Conservation (phyloP, 2,888 invertebrate genomes). For the Ormyrus thymus region DNA sequence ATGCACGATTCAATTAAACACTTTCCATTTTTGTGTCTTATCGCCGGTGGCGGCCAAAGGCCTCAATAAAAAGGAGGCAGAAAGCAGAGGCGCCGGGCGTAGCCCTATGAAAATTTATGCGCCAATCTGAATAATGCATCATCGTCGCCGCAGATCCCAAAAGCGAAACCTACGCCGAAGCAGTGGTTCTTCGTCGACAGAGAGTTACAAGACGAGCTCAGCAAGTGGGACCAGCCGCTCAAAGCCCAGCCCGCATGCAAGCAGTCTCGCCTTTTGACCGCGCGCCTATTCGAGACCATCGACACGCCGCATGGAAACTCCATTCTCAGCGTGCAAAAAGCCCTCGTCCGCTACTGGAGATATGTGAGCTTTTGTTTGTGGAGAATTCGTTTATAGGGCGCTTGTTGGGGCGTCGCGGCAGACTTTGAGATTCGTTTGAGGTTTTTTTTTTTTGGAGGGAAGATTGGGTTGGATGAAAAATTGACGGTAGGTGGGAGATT, state of each 20-base stretch:
- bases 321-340: constrained; percentile 40
- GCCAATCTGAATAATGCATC: constrained; percentile 37
- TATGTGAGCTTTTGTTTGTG: too few relatives aligned
- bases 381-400: too few relatives aligned
- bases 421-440: too few relatives aligned
- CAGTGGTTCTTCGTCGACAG: background rate
- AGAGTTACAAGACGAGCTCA: background rate
- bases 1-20: background rate
- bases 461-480: too few relatives aligned
- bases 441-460: too few relatives aligned
- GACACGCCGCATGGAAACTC: constrained; percentile 10
- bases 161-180: constrained; percentile 33
- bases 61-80: background rate
- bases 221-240: constrained; percentile 33
- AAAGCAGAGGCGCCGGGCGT: background rate
- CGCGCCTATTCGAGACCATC: constrained; percentile 38
- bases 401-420: too few relatives aligned
- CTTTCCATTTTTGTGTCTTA: background rate
- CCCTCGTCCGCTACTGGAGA: constrained; percentile 45
- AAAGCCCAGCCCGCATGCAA: background rate
- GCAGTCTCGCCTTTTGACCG: constrained; percentile 31
- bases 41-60: background rate
- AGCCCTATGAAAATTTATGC: constrained; percentile 31
- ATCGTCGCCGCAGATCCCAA: constrained; percentile 29
- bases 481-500: too few relatives aligned